Evolutionary conservation across 2,888 invertebrate species (phyloP), one percentile per base, ranked within the genome.

Genomic region (Unio delphinus): DNA sequence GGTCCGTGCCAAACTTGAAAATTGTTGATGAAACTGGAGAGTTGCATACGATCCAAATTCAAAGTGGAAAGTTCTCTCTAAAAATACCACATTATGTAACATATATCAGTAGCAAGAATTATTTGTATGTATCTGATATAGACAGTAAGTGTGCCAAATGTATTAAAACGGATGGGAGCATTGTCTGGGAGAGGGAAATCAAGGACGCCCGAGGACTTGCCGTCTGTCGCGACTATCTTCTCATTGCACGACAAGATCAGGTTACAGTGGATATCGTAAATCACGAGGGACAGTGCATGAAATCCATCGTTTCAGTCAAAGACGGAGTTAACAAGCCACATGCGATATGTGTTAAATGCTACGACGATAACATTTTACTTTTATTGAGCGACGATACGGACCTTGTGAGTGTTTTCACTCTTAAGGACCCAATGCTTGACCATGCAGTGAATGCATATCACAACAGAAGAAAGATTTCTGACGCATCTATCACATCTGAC

Each of bases 141-240:
- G 30, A 60, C 0, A 68, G 58, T 45, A 59, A 55, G 20, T 70
- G 70, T 59, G 5, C 74, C 20, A 73, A 73, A 65, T 70, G 65
- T 59, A 18, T 74, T 23, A 63, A 59, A 15, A 61, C 45, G 18
- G 55, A 7, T 11, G 76, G 74, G 23, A 61, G 54, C 1, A 57
- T 74, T 4, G 56, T 73, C 18, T 76, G 76, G 76, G 76, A 76
- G 61, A 72, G 65, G 30, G 63, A 30, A 15, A 65, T 76, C 23
- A 30, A 60, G 30, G 69, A 70, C 8, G 64, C 66, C 34, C 62
- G 55, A 56, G 74, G 72, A 7, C 56, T 76, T 11, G 65, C 64
- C 20, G 58, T 67, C 7, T 74, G 67, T 61, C 63, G 60, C 20
- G 61, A 67, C 4, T 56, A 72, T 45, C 45, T 76, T 15, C 56